Evolutionary conservation across 2,797 vertebrate species (phyloP).

Genomic region (Petrocephalus sullivani): DNA sequence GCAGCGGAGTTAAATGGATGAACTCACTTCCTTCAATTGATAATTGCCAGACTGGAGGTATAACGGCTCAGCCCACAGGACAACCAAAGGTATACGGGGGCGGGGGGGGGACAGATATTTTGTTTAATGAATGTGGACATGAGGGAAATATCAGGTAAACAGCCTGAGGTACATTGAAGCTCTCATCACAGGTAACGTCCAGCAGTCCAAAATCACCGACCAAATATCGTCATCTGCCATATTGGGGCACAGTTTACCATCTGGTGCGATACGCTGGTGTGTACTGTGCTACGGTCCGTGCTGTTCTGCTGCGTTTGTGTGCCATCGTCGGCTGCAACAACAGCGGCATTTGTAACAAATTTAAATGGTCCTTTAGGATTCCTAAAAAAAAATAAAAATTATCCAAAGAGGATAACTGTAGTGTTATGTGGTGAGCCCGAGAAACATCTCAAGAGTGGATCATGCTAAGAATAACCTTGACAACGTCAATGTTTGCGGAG

Average conservation of each 20-base stretch:
- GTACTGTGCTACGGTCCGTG: too few species aligned
- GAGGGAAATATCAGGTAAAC: neutral
- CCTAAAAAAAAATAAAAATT: neutral
- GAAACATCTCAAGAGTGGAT: neutral
- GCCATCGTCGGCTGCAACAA: neutral
- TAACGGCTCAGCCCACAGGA: neutral
- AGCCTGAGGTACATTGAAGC: neutral
- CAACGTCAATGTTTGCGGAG: neutral
- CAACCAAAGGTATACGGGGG: neutral
- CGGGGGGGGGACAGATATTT: neutral
- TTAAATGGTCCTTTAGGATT: neutral
- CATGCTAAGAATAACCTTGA: neutral
- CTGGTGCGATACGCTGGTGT: too few species aligned
- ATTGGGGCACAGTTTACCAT: too few species aligned
- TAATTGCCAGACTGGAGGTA: neutral
- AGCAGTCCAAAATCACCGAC: neutral
- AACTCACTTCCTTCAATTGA: neutral
- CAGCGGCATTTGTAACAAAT: neutral
- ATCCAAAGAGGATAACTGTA: neutral
- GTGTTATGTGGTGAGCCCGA: neutral
- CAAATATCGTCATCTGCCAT: too few species aligned
- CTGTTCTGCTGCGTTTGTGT: neutral
- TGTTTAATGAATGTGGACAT: neutral
- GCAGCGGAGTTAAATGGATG: conserved; percentile 6
- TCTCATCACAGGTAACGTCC: neutral